Conservation (phyloP, 2,888 invertebrate genomes). For the Tinea trinotella region DNA sequence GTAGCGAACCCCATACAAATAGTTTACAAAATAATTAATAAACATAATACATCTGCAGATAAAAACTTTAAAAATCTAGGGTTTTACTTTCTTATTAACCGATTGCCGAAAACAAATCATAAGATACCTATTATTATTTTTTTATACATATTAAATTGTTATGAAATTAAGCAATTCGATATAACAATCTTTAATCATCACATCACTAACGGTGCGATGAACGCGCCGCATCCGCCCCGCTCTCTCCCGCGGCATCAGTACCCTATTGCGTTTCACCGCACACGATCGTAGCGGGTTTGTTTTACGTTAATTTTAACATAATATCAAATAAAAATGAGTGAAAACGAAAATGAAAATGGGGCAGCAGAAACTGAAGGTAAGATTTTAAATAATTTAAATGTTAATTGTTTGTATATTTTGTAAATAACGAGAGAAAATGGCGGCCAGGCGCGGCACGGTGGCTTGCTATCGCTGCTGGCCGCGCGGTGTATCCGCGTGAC, state of each 20-base stretch:
- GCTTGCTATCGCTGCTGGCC: not conserved
- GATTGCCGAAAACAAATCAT: too few species aligned
- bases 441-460: not conserved
- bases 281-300: not conserved
- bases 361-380: not conserved
- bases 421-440: not conserved
- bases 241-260: not conserved
- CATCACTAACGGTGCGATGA: conserved; percentile 5
- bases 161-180: too few species aligned
- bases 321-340: not conserved
- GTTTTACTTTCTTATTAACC: too few species aligned
- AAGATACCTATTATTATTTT: too few species aligned
- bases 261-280: conserved; percentile 1
- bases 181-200: too few species aligned
- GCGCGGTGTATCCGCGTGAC: not conserved
- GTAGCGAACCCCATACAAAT: too few species aligned
- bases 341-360: not conserved
- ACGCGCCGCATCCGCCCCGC: conserved; percentile 11
- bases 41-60: too few species aligned
- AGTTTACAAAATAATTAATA: too few species aligned
- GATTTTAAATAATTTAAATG: not conserved
- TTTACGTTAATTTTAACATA: not conserved
- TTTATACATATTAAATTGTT: too few species aligned
- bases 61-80: too few species aligned
- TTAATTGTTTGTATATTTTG: not conserved